A percentile compares a stretch with the other conserved stretches of the same genome.
These are phyloP conservation scores for Carcina quercana DNA, from an alignment of 2,888 invertebrate genomes.

Conservation along the genomic window DNA sequence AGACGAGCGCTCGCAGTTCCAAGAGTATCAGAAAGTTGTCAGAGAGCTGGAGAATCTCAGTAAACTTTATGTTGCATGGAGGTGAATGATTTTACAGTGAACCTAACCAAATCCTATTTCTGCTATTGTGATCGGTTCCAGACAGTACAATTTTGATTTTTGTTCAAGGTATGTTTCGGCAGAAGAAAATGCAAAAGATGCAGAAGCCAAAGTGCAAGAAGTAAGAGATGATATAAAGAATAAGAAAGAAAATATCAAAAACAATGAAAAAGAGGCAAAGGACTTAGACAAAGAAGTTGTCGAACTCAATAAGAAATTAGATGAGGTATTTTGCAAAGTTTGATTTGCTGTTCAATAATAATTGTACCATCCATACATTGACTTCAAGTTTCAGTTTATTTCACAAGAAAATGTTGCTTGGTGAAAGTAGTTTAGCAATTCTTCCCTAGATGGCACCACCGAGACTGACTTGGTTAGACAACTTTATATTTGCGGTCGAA, in stretches of 20 bases:
- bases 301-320: conserved; percentile 77
- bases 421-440: not conserved
- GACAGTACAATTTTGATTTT: too few relatives aligned
- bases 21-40: conserved; percentile 90
- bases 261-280: conserved; percentile 67
- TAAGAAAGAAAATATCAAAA: conserved; percentile 68
- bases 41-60: conserved; percentile 89
- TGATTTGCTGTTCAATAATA: too few relatives aligned
- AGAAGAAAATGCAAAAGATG: conserved; percentile 66
- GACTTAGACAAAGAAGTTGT: conserved; percentile 74
- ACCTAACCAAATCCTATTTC: too few relatives aligned
- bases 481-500: not conserved
- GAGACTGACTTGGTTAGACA: not conserved
- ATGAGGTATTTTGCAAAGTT: conserved; percentile 69
- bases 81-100: conserved; percentile 54
- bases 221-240: conserved; percentile 74
- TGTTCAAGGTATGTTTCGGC: conserved; percentile 59
- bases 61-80: conserved; percentile 83
- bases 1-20: conserved; percentile 87
- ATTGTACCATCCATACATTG: too few relatives aligned
- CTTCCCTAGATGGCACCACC: not conserved
- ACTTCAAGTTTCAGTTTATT: too few relatives aligned
- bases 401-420: too few relatives aligned
- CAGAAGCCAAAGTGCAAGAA: conserved; percentile 64
- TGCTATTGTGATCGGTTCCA: too few relatives aligned